These are phyloP conservation scores for Macrobrachium rosenbergii DNA, from an alignment of 1,140 invertebrate genomes.

Conservation along the genomic window DNA sequence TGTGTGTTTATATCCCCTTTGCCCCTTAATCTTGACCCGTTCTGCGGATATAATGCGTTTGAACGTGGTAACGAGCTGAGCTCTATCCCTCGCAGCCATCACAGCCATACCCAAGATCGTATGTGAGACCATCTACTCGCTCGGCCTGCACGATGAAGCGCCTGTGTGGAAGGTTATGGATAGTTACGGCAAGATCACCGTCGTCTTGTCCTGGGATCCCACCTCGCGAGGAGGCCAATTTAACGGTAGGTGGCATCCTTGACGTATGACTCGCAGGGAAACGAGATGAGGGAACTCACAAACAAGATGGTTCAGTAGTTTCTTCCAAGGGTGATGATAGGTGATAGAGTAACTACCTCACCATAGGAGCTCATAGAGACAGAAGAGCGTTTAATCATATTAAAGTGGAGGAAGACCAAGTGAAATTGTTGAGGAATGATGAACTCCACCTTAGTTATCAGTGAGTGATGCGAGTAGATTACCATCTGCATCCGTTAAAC, in stretches of 20 bases:
- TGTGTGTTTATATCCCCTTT: too few species aligned
- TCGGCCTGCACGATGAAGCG: slow-evolving; percentile 93
- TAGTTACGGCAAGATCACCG: slow-evolving; percentile 69
- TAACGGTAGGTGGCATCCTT: slow-evolving; percentile 44
- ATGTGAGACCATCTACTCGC: slow-evolving; percentile 93
- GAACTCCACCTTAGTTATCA: too few species aligned
- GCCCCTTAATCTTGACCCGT: too few species aligned
- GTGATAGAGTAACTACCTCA: too few species aligned
- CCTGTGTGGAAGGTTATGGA: slow-evolving; percentile 71
- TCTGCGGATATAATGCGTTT: neutral
- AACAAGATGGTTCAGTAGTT: too few species aligned
- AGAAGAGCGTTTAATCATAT: too few species aligned
- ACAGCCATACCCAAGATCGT: slow-evolving; percentile 96
- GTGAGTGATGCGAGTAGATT: too few species aligned
- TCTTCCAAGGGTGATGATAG: too few species aligned
- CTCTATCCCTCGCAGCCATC: slow-evolving; percentile 76
- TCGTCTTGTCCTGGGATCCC: slow-evolving; percentile 69
- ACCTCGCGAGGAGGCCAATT: slow-evolving; percentile 49
- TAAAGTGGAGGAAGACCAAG: too few species aligned
- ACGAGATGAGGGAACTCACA: slow-evolving; percentile 2
- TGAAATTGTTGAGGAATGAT: too few species aligned
- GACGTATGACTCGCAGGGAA: neutral
- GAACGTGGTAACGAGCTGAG: slow-evolving; percentile 58
- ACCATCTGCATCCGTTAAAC: too few species aligned
- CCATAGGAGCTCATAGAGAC: too few species aligned